Evolutionary conservation across 2,797 vertebrate genomes (phyloP).

Genomic region (Rhynchonycteris naso): DNA sequence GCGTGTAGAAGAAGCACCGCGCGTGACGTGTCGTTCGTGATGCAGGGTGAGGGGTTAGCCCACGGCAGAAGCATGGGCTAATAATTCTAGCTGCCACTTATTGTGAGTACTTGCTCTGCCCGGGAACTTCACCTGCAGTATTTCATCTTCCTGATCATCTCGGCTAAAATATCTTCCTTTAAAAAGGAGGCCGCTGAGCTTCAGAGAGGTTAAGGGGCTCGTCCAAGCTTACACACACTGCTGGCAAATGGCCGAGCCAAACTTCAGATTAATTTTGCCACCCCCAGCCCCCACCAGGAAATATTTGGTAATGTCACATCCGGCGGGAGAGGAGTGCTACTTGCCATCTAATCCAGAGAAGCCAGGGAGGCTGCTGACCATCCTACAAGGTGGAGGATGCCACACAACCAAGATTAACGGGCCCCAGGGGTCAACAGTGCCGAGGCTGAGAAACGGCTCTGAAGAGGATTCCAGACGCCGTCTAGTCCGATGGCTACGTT

Average conservation of each 20-base stretch:
- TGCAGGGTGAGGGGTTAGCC: background rate
- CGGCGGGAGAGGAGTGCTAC: background rate
- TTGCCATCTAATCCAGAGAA: background rate
- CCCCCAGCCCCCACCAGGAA: too few relatives aligned
- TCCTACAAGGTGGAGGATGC: background rate
- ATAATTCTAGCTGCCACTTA: background rate
- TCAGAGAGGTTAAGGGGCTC: background rate
- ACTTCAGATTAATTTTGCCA: conserved; percentile 1
- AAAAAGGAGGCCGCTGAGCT: background rate
- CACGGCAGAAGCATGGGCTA: too few relatives aligned
- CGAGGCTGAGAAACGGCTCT: background rate
- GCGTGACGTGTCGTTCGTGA: background rate
- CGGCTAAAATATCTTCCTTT: conserved; percentile 7
- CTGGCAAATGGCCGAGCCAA: background rate
- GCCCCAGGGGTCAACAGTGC: background rate
- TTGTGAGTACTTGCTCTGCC: background rate
- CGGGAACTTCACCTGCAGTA: background rate
- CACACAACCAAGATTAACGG: background rate
- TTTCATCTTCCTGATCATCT: conserved; percentile 12
- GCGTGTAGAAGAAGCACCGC: background rate
- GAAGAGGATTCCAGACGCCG: background rate
- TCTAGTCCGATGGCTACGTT: background rate
- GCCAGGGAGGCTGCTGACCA: background rate
- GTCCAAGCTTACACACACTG: background rate
- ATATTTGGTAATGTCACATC: background rate